Evolutionary conservation across 2,888 invertebrate genomes (phyloP).

Genomic region (Tiliacea aurago): DNA sequence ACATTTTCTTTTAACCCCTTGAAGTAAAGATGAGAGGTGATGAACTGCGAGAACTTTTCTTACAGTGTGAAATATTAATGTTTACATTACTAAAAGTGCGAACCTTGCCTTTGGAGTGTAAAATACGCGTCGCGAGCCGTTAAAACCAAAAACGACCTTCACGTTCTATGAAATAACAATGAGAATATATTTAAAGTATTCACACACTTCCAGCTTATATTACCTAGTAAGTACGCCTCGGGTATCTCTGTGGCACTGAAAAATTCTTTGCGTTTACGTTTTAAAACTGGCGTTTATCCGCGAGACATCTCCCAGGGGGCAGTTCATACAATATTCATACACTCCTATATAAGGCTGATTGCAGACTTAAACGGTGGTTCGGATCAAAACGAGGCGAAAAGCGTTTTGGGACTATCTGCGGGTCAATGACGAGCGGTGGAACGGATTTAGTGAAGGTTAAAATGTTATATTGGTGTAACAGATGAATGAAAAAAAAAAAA

Average conservation of each 20-base stretch:
- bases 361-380: slow-evolving; percentile 68
- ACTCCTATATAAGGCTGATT: slow-evolving; percentile 74
- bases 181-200: slow-evolving; percentile 61
- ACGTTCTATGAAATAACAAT: slow-evolving; percentile 56
- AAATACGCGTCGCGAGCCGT: slow-evolving; percentile 39
- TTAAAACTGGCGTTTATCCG: slow-evolving; percentile 83
- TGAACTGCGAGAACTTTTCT: neutral
- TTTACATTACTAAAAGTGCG: slow-evolving; percentile 24
- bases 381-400: slow-evolving; percentile 54
- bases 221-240: slow-evolving; percentile 48
- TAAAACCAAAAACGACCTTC: slow-evolving; percentile 48
- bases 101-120: slow-evolving; percentile 19
- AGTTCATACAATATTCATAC: slow-evolving; percentile 86
- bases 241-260: slow-evolving; percentile 73
- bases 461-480: neutral
- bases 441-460: slow-evolving; percentile 29
- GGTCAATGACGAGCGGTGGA: slow-evolving; percentile 45
- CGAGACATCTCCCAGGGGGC: slow-evolving; percentile 81
- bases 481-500: too few species aligned
- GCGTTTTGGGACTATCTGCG: slow-evolving; percentile 49
- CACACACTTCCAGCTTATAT: slow-evolving; percentile 55
- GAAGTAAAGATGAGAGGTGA: neutral
- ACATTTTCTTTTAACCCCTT: neutral
- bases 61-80: slow-evolving; percentile 6
- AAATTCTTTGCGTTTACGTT: slow-evolving; percentile 80